Conservation (phyloP, 2,113 vertebrate genomes). For the Gymnobelideus leadbeateri region DNA sequence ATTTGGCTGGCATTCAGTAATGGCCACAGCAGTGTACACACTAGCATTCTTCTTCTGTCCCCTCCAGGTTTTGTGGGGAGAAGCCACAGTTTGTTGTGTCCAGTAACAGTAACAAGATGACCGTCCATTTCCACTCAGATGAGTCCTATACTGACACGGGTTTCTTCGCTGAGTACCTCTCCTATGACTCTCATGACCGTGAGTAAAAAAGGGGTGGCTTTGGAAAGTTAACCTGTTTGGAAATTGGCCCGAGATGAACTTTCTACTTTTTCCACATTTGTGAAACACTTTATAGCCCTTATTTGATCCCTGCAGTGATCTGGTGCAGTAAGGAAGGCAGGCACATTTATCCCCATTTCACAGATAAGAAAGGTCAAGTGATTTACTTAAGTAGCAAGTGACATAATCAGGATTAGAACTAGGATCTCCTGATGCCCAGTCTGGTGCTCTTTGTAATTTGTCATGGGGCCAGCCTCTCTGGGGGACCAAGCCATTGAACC, state of each 20-base stretch:
- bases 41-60: not conserved
- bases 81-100: slow-evolving; percentile 79
- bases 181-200: slow-evolving; percentile 90
- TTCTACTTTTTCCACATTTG: not conserved
- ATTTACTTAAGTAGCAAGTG: not conserved
- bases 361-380: not conserved
- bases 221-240: not conserved
- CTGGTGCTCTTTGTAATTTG: not conserved
- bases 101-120: slow-evolving; percentile 85
- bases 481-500: not conserved
- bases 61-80: slow-evolving; percentile 89
- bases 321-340: not conserved
- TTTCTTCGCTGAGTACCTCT: slow-evolving; percentile 88
- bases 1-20: not conserved
- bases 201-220: slow-evolving; percentile 3
- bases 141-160: slow-evolving; percentile 90
- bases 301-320: not conserved
- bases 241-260: rapidly evolving
- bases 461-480: not conserved
- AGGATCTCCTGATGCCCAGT: not conserved
- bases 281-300: not conserved
- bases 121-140: slow-evolving; percentile 89
- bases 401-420: not conserved
- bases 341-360: not conserved
- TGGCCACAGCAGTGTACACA: not conserved